Base-by-base conservation (phyloP, 1,140 invertebrate genomes). In the Acromyrmex echinatior region DNA sequence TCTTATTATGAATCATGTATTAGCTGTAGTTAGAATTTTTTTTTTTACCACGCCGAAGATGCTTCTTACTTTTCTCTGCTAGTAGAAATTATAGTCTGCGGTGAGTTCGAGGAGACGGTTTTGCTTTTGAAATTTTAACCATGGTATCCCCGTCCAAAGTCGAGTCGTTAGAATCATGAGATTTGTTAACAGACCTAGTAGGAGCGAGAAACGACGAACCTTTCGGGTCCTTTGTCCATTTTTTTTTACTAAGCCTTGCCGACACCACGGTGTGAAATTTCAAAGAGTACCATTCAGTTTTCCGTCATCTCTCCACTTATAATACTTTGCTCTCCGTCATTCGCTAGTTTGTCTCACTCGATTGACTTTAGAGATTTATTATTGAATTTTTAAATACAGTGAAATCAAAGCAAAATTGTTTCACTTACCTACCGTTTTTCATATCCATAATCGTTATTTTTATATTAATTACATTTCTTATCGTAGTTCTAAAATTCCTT, bases 91-190 rank as follows among this genome's bases (percentile, higher is more conserved):
- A 14, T 3, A 65, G 62, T 53, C 35, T 58, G 66, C 53, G 16
- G 84, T 35, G n/a, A 39, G 25, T 9, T 53, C 18, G 79, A 53
- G 53, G 45, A 71, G 51, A 31, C 91, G 91, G 91, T 58, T 3
- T 28, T 45, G 65, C 91, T 91, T 92, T 92, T 92, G 91, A 91
- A 91, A 88, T 91, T 84, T 66, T 28, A 66, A 91, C 91, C 76
- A 35, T 71, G 62, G 60, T 56, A 51, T 82, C 58, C 39, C 39
- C 45, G 49, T 62, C 49, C 39, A 53, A 68, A 70, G 76, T 85
- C 86, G 51, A 76, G 65, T 91, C 88, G 90, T 90, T 91, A 92
- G 88, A 76, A 81, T 88, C 79, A 77, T 70, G 76, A 87, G 88
- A 88, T 89, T 92, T 88, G 90, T 91, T 91, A 91, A 85, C 77